Evolutionary conservation across 2,888 invertebrate species (phyloP), one percentile per base, ranked within the genome.

Genomic region (Drosophila neonasuta): DNA sequence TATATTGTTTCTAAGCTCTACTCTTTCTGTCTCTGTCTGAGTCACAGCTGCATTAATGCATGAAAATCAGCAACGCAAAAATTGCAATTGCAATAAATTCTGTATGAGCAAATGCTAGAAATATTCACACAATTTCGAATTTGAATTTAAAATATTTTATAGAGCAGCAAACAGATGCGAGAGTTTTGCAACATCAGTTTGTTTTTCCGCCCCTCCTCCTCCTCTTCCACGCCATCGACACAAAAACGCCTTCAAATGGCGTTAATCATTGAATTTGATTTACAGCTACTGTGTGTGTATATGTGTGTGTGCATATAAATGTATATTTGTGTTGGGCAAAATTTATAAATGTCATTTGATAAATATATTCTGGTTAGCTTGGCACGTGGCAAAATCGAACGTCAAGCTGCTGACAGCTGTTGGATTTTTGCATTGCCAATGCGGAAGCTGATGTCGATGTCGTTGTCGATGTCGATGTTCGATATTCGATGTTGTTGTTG

Each of bases 381-480:
- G 9, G 51, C 45, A 52, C 45, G 58, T 32, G 55, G 50, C 46
- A 70, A 64, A 57, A 62, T 62, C 45, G 56, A 70, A 44, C 74
- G 81, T 74, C 77, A 79, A 68, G 65, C 79, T 79, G 81, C 63
- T 80, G 80, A 80, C 84, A 80, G 80, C 81, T 80, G 81, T 77
- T 84, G 81, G 81, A 79, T 68, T 81, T 70, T 70, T 64, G 60
- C 68, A 66, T 59, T 71, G 58, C 50, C 45, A 48, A 46, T 58
- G 58, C 45, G 58, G 56, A 13, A 60, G 57, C 50, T 70, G 74
- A 24, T 20, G 34, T 11, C 15, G 49, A 17, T n/a, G 52, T 3
- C 15, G 29, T 7, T 41, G 52, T 17, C 10, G 34, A 6, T 17
- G 24, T 39, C 13, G 39, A 39, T 39, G 39, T 8, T 13, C 24